Conservation (phyloP, 2,888 invertebrate genomes). For the Lomographa bimaculata region DNA sequence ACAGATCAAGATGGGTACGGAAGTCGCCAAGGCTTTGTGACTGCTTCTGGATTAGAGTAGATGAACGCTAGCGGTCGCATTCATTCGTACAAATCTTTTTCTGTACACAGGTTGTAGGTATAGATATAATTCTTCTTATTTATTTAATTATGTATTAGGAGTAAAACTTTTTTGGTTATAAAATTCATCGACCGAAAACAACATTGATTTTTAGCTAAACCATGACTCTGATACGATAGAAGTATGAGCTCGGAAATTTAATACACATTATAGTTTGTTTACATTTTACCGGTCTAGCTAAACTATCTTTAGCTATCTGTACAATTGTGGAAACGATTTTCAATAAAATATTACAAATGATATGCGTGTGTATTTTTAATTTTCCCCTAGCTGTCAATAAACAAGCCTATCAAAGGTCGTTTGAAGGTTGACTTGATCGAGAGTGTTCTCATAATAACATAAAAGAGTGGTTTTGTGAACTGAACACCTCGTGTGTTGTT, state of each 20-base stretch:
- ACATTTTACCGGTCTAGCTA: conserved; percentile 65
- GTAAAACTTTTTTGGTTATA: conserved; percentile 56
- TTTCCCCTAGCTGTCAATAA: no score
- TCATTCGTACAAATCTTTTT: conserved; percentile 77
- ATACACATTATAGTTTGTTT: conserved; percentile 55
- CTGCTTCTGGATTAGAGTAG: conserved; percentile 48
- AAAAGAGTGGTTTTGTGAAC: no score
- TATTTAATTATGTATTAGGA: conserved; percentile 80
- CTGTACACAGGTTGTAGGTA: conserved; percentile 79
- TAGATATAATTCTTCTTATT: conserved; percentile 79
- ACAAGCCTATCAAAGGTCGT: no score
- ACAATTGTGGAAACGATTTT: conserved; percentile 74
- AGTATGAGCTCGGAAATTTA: conserved; percentile 54
- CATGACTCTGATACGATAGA: conserved; percentile 38
- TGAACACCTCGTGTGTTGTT: no score
- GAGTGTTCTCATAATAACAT: no score
- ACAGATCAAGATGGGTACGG: conserved; percentile 76
- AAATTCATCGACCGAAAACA: conserved; percentile 54
- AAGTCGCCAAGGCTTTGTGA: conserved; percentile 68
- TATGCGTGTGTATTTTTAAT: conserved; percentile 36
- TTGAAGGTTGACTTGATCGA: no score
- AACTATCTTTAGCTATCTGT: conserved; percentile 59
- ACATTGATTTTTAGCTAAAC: conserved; percentile 41
- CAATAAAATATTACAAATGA: conserved; percentile 77
- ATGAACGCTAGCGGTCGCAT: conserved; percentile 61